These are phyloP conservation scores for Helleia helle DNA, from an alignment of 2,888 invertebrate genomes.

Conservation along the genomic window DNA sequence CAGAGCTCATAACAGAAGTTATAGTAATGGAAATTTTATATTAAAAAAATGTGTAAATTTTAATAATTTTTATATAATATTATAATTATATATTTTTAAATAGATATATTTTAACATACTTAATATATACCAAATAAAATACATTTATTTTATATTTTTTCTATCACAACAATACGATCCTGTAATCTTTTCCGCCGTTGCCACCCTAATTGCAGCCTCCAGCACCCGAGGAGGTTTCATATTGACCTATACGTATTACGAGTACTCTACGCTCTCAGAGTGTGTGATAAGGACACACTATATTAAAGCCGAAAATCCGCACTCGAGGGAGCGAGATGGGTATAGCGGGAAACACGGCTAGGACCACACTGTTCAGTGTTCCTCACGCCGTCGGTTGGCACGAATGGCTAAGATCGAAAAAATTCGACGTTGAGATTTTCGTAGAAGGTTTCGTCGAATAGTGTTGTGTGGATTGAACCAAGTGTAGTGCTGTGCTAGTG, in stretches of 20 bases:
- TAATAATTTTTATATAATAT: no score
- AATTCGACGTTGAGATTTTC: constrained; percentile 9
- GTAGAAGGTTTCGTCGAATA: constrained; percentile 18
- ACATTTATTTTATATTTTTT: no score
- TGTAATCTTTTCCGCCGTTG: constrained; percentile 22
- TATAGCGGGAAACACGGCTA: constrained; percentile 41
- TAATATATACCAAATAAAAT: no score
- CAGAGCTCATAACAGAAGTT: no score
- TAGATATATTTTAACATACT: no score
- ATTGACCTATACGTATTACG: constrained; percentile 73
- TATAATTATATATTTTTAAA: no score
- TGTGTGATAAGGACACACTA: constrained; percentile 40
- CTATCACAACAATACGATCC: not conserved
- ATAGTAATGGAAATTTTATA: no score
- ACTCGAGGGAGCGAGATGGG: constrained; percentile 36
- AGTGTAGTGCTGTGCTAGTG: constrained; percentile 13
- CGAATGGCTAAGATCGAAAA: constrained; percentile 21
- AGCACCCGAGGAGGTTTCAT: constrained; percentile 70
- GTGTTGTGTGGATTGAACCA: no score
- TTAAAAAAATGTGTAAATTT: no score
- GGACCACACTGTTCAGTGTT: constrained; percentile 58
- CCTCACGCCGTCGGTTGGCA: constrained; percentile 43
- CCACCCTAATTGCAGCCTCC: constrained; percentile 68
- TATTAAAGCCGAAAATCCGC: constrained; percentile 23
- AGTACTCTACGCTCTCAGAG: constrained; percentile 60